Base-by-base conservation (phyloP, 2,888 invertebrate genomes). In the Chymomyza procnemis region DNA sequence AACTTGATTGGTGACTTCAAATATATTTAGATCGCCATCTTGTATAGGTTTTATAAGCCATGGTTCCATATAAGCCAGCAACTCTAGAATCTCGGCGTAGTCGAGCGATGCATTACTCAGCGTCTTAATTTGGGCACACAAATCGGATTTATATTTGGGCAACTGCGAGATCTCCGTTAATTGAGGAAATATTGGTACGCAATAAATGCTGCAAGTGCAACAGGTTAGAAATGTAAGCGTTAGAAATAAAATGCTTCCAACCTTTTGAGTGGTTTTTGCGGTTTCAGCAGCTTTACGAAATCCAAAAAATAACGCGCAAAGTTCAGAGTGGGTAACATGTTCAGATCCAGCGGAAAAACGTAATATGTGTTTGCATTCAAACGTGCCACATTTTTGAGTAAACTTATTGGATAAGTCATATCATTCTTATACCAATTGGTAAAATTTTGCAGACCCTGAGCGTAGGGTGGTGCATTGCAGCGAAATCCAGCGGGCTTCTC, bases 301-400 rank as follows among this genome's bases (percentile, higher is more conserved):
- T 41, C 16, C 0, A 73, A 21, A 22, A 79, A 79, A 19, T 19
- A 30, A 1, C 1, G 18, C 0, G 48, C 48, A 14, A 79, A 67
- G 6, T 61, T 12, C 5, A 3, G 18, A 9, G 71, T 66, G 1
- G 79, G 76, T 52, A 78, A 26, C 56, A 72, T 48, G 6, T 58
- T 46, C 0, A 69, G 54, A 8, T 78, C 79, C 21, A 75, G 0
- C 0, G 71, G 16, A 1, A 79, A 18, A 0, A 78, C 26, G 52
- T 54, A 79, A 57, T 64, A 72, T 1, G 76, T 78, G 8, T 50
- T 50, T 0, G 70, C 74, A 66, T 78, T 79, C 0, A 64, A 22
- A 4, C 71, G 76, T 6, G 79, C 79, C 26, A 76, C 69, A 68
- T 78, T 76, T 19, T 57, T 63, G 2, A 79, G 56, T 41, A 79